Evolutionary conservation across 2,797 vertebrate genomes (phyloP), one percentile per base, ranked within the genome.

Genomic region (Bovichtus variegatus): DNA sequence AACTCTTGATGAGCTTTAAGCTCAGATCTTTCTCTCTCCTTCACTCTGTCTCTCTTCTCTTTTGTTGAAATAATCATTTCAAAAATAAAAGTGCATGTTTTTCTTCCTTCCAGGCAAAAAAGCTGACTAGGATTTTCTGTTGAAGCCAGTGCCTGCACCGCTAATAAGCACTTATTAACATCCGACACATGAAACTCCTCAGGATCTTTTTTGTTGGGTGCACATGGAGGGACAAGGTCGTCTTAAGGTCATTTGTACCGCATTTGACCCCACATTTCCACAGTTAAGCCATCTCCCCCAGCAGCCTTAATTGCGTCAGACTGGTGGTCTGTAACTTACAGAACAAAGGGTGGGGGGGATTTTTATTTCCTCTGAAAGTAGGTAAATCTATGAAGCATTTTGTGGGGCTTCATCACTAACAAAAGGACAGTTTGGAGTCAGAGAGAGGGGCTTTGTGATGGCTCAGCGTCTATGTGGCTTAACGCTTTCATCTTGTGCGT

Each of bases 351-450:
- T n/a, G n/a, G n/a, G n/a, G n/a, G n/a, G n/a, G n/a, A n/a, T 71
- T 71, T 89, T 62, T 86, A 34, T 74, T 83, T 90, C 87, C 80
- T 86, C 71, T 59, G 81, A 82, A 79, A 87, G 70, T 5, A 43
- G 58, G 55, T 77, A 81, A 74, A 84, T 78, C 81, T 78, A 27
- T 71, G 55, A 83, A 80, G 70, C 67, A 34, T 77, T 89, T 66
- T 78, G 61, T 49, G 40, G n/a, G 71, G 54, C 58, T 85, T 82
- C 49, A 69, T 87, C 70, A 23, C 59, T 63, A 76, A 88, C 80
- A 76, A 85, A 87, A 84, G 81, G 79, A 81, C 76, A 63, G 78
- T 78, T 79, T 84, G 73, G 62, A 47, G 73, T 81, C 47, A 55
- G 76, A 75, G 49, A 58, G 44, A 31, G 21, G 29, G 53, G 61